Evolutionary conservation across 2,113 vertebrate genomes (phyloP).

Genomic region (Anoplopoma fimbria): DNA sequence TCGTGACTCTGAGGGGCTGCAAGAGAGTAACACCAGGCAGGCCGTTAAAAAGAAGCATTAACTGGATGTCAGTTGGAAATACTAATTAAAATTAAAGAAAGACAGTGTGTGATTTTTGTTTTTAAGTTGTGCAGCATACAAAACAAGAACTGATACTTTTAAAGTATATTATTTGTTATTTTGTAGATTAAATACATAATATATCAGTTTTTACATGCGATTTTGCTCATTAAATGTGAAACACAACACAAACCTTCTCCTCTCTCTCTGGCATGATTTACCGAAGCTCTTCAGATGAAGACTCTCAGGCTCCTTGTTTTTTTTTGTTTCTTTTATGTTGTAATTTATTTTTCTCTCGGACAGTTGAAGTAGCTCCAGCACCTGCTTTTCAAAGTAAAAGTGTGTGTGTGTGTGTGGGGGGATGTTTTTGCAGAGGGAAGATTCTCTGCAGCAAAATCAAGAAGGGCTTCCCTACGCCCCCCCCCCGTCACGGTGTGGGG

Average conservation of each 20-base stretch:
- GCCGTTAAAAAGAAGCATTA: conserved; percentile 1
- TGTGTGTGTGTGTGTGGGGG: no score
- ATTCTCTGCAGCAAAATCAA: conserved; percentile 75
- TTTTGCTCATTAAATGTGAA: conserved; percentile 40
- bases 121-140: background rate
- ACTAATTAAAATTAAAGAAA: conserved; percentile 20
- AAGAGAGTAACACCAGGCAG: conserved; percentile 11
- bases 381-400: conserved; percentile 65
- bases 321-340: background rate
- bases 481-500: conserved; percentile 68
- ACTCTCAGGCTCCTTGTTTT: conserved; percentile 5
- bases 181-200: conserved; percentile 18
- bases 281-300: conserved; percentile 33
- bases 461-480: conserved; percentile 59
- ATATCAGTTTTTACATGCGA: conserved; percentile 29
- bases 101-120: background rate
- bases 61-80: background rate
- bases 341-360: background rate
- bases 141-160: background rate
- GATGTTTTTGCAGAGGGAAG: conserved; percentile 62
- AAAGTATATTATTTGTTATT: background rate
- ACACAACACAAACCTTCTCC: no score
- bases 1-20: conserved; percentile 2
- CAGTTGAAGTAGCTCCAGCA: conserved; percentile 51
- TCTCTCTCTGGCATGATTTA: no score